Evolutionary conservation across 1,140 invertebrate genomes (phyloP), one percentile per base, ranked within the genome.

Genomic region (Steinernema feltiae): DNA sequence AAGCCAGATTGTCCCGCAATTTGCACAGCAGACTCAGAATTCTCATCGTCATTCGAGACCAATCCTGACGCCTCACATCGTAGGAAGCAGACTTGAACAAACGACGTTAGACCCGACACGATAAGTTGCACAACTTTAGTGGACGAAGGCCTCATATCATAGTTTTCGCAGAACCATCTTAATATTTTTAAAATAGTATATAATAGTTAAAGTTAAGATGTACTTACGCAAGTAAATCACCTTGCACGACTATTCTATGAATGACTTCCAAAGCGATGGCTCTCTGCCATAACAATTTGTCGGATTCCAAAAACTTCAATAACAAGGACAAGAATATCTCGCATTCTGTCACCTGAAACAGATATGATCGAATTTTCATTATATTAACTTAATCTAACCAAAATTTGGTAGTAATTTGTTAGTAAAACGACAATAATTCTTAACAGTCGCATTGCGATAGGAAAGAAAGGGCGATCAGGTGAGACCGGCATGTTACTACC

Each of bases 311-410:
- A 88, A 98, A 98, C 87, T 98, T 97, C 1, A 98, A 93, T 41
- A 98, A 92, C 32, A 98, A 88, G 0, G 95, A 97, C 53, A 98
- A 89, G 87, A 99, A 98, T 83, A 99, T 98, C 89, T 99, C 97
- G 88, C 95, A 97, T 88, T 99, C 96, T 1, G 95, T 98, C 24
- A 93, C 91, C 93, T 94, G 83, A 79, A 89, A 87, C 69, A 63
- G 15, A 30, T 17, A 41, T 30, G 1, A 31, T 1, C 18, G 0
- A 29, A 31, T 15, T 18, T 17, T 0, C 69, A 69, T 29, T 1
- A 30, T 29, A 17, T 29, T 74, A 63, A 35, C 69, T 90, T 85
- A 96, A 32, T 89, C 90, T 90, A 85, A 96, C 94, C 89, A 98
- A 87, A 78, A 97, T 89, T 24, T 90, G 90, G 86, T 98, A 95